Conservation (phyloP, 2,888 invertebrate species). For the Polydrusus cervinus region DNA sequence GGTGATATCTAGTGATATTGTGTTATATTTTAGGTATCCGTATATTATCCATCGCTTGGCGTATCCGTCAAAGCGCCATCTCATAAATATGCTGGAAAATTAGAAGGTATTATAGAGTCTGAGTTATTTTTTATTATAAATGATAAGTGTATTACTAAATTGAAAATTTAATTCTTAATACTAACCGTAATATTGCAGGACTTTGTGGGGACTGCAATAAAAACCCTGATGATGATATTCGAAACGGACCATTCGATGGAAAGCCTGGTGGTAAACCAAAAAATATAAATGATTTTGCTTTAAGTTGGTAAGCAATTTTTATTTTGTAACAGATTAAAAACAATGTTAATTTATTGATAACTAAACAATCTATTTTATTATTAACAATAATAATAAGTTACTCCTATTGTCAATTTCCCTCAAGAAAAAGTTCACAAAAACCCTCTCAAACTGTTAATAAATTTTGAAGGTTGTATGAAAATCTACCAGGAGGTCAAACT, state of each 20-base stretch:
- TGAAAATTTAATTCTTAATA: no score
- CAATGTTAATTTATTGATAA: no score
- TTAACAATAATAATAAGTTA: no score
- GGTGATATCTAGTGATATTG: neutral
- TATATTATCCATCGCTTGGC: conserved; percentile 71
- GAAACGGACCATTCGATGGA: conserved; percentile 55
- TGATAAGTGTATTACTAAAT: neutral
- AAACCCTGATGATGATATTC: conserved; percentile 75
- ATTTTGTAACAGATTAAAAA: no score
- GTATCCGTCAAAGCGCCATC: conserved; percentile 81
- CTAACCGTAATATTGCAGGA: conserved; percentile 14
- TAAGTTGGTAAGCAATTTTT: conserved; percentile 71
- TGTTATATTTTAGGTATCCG: conserved; percentile 65
- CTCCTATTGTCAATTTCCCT: no score
- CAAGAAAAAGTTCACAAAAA: no score
- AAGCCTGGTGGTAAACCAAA: conserved; percentile 74
- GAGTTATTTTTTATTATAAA: neutral
- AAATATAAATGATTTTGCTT: conserved; percentile 73
- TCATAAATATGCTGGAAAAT: conserved; percentile 79
- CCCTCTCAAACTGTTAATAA: neutral
- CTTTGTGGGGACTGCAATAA: conserved; percentile 86
- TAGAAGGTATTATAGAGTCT: conserved; percentile 75
- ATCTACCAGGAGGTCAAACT: conserved; percentile 70
- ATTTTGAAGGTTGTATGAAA: conserved; percentile 63
- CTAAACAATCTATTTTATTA: no score